These are phyloP conservation scores for Lasaia peninsularis DNA, from an alignment of 1,140 invertebrate species.

Conservation along the genomic window DNA sequence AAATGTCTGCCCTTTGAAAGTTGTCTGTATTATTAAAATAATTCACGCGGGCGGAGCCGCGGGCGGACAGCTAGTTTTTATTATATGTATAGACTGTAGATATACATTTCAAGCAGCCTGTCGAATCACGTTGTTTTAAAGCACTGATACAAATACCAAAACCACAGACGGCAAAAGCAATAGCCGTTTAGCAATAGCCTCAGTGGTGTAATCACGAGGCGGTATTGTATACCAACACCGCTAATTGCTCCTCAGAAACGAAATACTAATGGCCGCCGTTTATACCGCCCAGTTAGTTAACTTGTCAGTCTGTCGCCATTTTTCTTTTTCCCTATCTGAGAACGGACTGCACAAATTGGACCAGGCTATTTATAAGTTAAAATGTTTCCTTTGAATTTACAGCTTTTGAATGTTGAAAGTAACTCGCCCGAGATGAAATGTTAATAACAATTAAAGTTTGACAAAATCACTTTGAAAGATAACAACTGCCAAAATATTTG, in stretches of 20 bases:
- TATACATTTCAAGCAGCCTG: too few relatives aligned
- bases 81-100: too few relatives aligned
- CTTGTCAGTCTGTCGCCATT: constrained; percentile 10
- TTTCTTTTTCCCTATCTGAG: constrained; percentile 5
- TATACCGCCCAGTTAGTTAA: constrained; percentile 6
- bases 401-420: not conserved
- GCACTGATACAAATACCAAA: not conserved
- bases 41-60: too few relatives aligned
- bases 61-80: too few relatives aligned
- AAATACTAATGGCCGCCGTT: constrained; percentile 7
- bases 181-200: not conserved
- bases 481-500: not conserved
- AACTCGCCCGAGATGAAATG: not conserved
- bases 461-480: not conserved
- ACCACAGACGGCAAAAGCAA: not conserved
- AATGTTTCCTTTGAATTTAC: not conserved
- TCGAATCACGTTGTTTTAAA: too few relatives aligned
- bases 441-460: constrained; percentile 8
- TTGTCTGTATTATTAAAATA: too few relatives aligned
- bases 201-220: constrained; percentile 3
- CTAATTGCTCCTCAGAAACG: constrained; percentile 10
- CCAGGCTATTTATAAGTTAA: constrained; percentile 6
- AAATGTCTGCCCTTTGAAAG: too few relatives aligned
- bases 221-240: constrained; percentile 7
- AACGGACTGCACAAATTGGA: constrained; percentile 9